phyloP scores from a whole-genome alignment of 1,140 invertebrate genomes.

The Drosophila parvula region DNA sequence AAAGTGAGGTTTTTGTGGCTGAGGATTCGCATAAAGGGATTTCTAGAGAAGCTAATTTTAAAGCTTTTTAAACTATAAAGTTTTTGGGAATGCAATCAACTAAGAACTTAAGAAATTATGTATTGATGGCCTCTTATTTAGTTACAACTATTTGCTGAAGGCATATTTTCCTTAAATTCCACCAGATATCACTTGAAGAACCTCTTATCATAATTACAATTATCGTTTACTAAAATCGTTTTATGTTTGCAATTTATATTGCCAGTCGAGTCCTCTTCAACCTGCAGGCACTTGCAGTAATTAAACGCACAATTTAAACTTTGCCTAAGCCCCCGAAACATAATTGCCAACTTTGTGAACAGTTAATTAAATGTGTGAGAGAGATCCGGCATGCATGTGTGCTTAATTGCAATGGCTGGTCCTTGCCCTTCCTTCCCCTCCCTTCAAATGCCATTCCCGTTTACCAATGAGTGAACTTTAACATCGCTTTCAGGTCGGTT shows the following conservation, averaged over 20 bases:
- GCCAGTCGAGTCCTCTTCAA: conserved; percentile 14
- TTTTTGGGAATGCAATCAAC: not conserved
- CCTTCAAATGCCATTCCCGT: not conserved
- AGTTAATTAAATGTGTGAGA: conserved; percentile 49
- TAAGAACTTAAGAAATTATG: too few relatives aligned
- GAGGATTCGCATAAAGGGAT: not conserved
- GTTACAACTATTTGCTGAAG: not conserved
- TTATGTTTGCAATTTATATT: conserved; percentile 1
- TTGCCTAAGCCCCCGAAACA: conserved; percentile 42
- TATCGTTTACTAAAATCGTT: conserved; percentile 22
- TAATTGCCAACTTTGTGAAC: conserved; percentile 52
- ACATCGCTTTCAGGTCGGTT: conserved; percentile 90
- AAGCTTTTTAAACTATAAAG: not conserved
- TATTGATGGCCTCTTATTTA: not conserved
- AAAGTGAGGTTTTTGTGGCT: conserved; percentile 8
- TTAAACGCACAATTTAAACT: conserved; percentile 52
- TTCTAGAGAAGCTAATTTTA: not conserved
- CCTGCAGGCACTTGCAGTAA: conserved; percentile 44
- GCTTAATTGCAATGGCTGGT: conserved; percentile 19
- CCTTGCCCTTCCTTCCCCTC: too few relatives aligned
- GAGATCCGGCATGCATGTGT: conserved; percentile 22
- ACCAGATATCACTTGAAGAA: not conserved
- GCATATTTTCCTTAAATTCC: not conserved
- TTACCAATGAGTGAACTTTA: conserved; percentile 12
- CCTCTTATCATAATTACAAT: conserved; percentile 14